Conservation (phyloP, 2,113 vertebrate species). For the Sinocyclocheilus anophthalmus region DNA sequence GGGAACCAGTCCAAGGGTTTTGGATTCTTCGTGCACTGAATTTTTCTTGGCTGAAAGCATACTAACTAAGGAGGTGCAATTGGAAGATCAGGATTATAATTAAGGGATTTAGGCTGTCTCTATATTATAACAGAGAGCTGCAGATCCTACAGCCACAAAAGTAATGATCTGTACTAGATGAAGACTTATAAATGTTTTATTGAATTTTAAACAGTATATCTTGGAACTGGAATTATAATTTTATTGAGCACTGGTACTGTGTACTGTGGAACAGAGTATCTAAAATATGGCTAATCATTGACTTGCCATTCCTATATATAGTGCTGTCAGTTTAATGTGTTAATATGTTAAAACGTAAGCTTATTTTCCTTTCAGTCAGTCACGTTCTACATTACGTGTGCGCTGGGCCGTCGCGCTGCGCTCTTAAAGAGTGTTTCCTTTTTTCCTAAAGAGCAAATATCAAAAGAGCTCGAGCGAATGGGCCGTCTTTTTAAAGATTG, state of each 20-base stretch:
- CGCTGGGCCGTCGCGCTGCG: too few relatives aligned
- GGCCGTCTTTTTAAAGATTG: too few relatives aligned
- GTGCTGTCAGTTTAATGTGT: not conserved
- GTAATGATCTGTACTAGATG: not conserved
- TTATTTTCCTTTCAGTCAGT: too few relatives aligned
- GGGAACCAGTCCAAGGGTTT: not conserved
- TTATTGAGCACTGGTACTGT: not conserved
- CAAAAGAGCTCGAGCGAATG: too few relatives aligned
- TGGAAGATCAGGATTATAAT: constrained; percentile 18
- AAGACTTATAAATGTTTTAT: not conserved
- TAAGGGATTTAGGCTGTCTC: not conserved
- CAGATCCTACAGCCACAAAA: constrained; percentile 7
- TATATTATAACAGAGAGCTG: not conserved
- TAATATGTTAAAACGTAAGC: not conserved
- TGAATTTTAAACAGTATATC: not conserved
- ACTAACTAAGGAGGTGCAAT: not conserved
- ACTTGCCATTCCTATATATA: not conserved
- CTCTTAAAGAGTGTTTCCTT: too few relatives aligned
- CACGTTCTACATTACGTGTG: too few relatives aligned
- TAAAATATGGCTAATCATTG: not conserved
- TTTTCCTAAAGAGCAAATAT: too few relatives aligned
- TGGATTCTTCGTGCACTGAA: not conserved
- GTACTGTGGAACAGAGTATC: not conserved
- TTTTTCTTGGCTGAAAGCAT: not conserved
- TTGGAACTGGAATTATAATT: not conserved